These are phyloP conservation scores for Coregonus ussuriensis DNA, from an alignment of 2,797 vertebrate species.

Conservation along the genomic window DNA sequence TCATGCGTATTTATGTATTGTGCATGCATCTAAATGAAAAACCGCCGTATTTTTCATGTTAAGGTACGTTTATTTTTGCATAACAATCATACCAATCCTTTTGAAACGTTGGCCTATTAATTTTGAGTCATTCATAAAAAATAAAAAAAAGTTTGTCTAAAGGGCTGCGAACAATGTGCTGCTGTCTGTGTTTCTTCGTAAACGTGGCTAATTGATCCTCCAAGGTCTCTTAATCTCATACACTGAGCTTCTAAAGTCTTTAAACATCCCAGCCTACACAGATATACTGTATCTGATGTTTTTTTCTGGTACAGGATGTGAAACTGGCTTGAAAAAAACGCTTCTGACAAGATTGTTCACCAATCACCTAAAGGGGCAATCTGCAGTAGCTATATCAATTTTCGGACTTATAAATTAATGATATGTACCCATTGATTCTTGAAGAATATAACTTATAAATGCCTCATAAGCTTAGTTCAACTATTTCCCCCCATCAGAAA, in stretches of 20 bases:
- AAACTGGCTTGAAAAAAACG: too few relatives aligned
- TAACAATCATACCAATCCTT: constrained; percentile 72
- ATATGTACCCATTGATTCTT: too few relatives aligned
- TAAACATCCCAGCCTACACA: constrained; percentile 14
- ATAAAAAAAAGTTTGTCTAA: constrained; percentile 63
- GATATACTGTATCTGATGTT: neutral
- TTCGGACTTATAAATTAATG: too few relatives aligned
- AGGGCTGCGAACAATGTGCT: constrained; percentile 61
- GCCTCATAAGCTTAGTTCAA: too few relatives aligned
- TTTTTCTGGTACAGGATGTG: neutral
- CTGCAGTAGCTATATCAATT: too few relatives aligned
- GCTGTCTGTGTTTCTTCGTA: constrained; percentile 51
- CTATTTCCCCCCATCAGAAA: too few relatives aligned
- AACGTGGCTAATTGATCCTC: constrained; percentile 69
- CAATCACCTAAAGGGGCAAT: too few relatives aligned
- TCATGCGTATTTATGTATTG: constrained; percentile 78
- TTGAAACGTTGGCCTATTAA: constrained; percentile 72
- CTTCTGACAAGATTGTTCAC: neutral
- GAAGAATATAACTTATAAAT: too few relatives aligned
- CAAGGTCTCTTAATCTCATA: constrained; percentile 33
- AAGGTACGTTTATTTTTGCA: constrained; percentile 73
- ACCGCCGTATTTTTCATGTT: constrained; percentile 65
- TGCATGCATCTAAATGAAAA: constrained; percentile 81
- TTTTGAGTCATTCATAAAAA: constrained; percentile 64
- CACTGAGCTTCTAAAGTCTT: constrained; percentile 19